These are phyloP conservation scores for Bombus fervidus DNA, from an alignment of 1,140 invertebrate genomes.

Conservation along the genomic window DNA sequence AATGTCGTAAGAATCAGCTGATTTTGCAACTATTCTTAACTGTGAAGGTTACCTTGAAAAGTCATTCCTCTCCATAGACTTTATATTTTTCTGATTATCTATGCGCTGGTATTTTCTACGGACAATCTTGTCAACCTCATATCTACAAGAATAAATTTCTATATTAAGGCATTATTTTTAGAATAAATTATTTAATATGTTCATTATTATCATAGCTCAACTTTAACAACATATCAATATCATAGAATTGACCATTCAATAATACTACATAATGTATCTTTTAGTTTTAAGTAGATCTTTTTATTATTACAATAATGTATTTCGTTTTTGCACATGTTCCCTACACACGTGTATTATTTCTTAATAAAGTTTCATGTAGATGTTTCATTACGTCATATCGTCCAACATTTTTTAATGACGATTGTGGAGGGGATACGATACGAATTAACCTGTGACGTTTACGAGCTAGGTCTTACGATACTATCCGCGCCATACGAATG, in stretches of 20 bases:
- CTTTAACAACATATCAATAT: neutral
- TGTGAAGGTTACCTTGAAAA: conserved; percentile 37
- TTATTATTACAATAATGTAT: neutral
- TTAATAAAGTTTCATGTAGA: neutral
- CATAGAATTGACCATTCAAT: neutral
- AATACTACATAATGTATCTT: no score
- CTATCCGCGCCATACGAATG: conserved; percentile 45
- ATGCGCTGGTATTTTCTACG: neutral
- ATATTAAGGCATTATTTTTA: neutral
- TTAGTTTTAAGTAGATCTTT: neutral
- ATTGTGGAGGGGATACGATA: conserved; percentile 23
- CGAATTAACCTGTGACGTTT: conserved; percentile 41
- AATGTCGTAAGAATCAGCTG: conserved; percentile 31
- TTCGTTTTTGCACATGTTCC: neutral
- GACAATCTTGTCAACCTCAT: neutral
- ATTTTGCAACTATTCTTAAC: conserved; percentile 20
- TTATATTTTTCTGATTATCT: neutral
- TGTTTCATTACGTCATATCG: conserved; percentile 19
- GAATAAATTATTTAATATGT: neutral
- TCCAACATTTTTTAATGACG: conserved; percentile 20
- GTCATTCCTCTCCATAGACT: no score
- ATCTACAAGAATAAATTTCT: neutral
- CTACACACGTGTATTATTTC: neutral
- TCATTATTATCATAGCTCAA: neutral
- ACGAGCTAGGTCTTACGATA: conserved; percentile 46